Conservation (phyloP, 92 coral and sea anemone species). For the Siderastrea siderea region DNA sequence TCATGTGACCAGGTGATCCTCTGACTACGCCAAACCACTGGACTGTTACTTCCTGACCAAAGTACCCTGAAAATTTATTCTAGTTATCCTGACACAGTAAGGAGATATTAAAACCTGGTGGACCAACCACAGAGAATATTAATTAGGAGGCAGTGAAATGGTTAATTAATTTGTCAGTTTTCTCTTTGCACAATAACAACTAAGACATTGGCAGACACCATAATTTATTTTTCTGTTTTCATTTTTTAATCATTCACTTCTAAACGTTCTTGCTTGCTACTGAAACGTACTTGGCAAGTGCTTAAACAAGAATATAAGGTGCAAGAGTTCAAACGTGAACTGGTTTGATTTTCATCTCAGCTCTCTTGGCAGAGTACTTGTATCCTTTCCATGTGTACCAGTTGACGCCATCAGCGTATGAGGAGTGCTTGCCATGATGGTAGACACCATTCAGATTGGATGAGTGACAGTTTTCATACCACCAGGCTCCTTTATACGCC, state of each 20-base stretch:
- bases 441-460: conserved; percentile 54
- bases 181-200: no score
- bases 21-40: no score
- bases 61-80: no score
- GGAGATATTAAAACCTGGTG: no score
- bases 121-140: no score
- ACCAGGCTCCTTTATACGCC: conserved; percentile 39
- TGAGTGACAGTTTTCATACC: conserved; percentile 20
- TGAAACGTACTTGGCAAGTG: background rate
- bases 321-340: background rate
- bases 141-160: no score
- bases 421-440: conserved; percentile 19
- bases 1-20: no score
- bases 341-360: conserved; percentile 64
- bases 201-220: background rate
- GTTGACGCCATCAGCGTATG: conserved; percentile 53
- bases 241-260: background rate
- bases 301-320: background rate
- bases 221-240: no score
- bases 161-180: no score
- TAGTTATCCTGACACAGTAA: no score
- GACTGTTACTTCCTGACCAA: no score
- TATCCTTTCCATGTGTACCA: conserved; percentile 45
- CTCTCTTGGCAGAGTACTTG: conserved; percentile 49
- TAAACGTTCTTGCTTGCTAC: no score